A percentile compares a stretch with the other conserved stretches of the same genome.
Evolutionary conservation across 2,113 vertebrate genomes (phyloP).

Genomic region (Oplegnathus fasciatus): DNA sequence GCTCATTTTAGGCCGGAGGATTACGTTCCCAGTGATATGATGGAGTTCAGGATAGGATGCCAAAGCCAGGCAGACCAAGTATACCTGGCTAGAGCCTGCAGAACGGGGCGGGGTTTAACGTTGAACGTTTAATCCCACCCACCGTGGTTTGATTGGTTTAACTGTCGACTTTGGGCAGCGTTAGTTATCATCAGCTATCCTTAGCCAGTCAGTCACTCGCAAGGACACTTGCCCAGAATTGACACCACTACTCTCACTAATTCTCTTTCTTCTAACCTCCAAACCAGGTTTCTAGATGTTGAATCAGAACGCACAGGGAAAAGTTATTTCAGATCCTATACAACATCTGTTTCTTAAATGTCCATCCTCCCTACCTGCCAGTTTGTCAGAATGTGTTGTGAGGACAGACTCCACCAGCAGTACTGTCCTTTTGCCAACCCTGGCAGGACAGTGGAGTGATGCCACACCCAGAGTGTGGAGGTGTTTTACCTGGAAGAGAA

Average conservation of each 20-base stretch:
- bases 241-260: not conserved
- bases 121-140: too few relatives aligned
- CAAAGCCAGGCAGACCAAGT: too few relatives aligned
- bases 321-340: not conserved
- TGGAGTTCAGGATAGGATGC: too few relatives aligned
- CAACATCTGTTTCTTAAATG: not conserved
- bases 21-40: too few relatives aligned
- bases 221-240: too few relatives aligned
- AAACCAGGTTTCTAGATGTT: not conserved
- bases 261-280: not conserved
- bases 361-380: conserved; percentile 78
- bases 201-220: too few relatives aligned
- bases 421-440: conserved; percentile 87
- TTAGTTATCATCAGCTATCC: too few relatives aligned
- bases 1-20: too few relatives aligned
- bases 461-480: conserved; percentile 92
- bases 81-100: too few relatives aligned
- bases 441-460: conserved; percentile 91
- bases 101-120: too few relatives aligned
- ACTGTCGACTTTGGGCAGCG: too few relatives aligned
- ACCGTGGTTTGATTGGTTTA: too few relatives aligned
- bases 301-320: not conserved
- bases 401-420: conserved; percentile 94
- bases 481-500: conserved; percentile 87
- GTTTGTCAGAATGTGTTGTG: conserved; percentile 76